These are phyloP conservation scores for Salarias fasciatus DNA, from an alignment of 2,797 vertebrate genomes.

Conservation along the genomic window DNA sequence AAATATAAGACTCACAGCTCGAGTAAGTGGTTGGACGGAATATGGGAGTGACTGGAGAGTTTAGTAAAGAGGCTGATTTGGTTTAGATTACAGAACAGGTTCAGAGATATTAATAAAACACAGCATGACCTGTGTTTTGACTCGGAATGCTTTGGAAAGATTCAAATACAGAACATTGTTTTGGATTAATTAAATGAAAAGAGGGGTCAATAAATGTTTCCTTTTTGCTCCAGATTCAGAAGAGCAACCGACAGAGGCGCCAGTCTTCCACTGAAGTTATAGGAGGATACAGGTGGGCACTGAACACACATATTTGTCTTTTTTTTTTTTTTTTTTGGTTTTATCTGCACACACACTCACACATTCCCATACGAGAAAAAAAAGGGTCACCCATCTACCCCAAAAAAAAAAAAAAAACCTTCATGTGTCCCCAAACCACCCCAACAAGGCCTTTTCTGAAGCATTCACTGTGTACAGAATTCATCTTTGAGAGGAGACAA, in stretches of 20 bases:
- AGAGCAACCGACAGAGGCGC: conserved; percentile 6
- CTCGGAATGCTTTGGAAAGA: too few species aligned
- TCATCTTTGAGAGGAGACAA: conserved; percentile 49
- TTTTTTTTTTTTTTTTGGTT: conserved; percentile 58
- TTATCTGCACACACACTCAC: conserved; percentile 33
- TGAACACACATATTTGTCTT: background rate
- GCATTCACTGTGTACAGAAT: conserved; percentile 21
- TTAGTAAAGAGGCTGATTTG: conserved; percentile 1
- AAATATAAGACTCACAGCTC: too few species aligned
- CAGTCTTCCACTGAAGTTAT: background rate
- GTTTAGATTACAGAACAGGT: conserved; percentile 2
- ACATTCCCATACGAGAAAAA: conserved; percentile 10
- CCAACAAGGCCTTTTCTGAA: conserved; percentile 18
- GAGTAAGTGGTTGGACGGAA: too few species aligned
- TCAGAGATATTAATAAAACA: background rate
- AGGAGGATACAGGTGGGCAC: background rate
- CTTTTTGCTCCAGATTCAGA: background rate
- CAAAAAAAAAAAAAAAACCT: too few species aligned
- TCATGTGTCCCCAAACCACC: conserved; percentile 6
- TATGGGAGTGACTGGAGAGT: too few species aligned
- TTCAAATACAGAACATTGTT: too few species aligned
- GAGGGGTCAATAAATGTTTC: background rate
- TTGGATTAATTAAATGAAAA: background rate
- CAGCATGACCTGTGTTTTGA: background rate
- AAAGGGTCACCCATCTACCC: too few species aligned